Percentiles rank a stretch among this genome's conserved stretches.
phyloP scores from a whole-genome alignment of 2,113 vertebrate species.

The Heptranchias perlo region DNA sequence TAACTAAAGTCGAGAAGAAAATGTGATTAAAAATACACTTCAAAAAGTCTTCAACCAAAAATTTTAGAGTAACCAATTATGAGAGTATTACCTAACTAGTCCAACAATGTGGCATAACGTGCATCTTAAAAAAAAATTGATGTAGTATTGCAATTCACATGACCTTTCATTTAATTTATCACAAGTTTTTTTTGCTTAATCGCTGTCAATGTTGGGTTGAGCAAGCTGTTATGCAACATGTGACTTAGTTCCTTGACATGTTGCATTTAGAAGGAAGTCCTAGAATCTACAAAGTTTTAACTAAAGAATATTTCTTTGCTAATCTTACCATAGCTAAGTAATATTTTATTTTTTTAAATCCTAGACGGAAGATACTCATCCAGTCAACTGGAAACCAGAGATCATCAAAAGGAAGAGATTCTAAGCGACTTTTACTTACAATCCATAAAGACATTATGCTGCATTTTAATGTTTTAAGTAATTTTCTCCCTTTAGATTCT shows the following conservation, averaged over 20 bases:
- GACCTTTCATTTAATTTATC: background rate
- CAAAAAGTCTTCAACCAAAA: background rate
- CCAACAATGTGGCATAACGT: background rate
- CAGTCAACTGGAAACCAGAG: constrained; percentile 97
- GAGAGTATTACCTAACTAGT: background rate
- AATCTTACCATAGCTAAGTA: background rate
- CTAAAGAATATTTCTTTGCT: background rate
- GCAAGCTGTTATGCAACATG: background rate
- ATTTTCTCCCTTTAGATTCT: constrained; percentile 50
- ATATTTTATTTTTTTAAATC: constrained; percentile 44
- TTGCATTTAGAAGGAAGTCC: background rate
- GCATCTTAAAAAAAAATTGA: background rate
- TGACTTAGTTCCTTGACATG: background rate
- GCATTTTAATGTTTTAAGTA: constrained; percentile 55
- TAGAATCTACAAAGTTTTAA: background rate
- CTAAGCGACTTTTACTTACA: constrained; percentile 56
- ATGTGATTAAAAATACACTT: background rate
- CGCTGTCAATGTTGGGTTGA: background rate
- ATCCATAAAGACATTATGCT: constrained; percentile 51
- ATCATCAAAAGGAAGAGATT: constrained; percentile 97
- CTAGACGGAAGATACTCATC: constrained; percentile 94
- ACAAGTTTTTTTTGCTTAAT: background rate
- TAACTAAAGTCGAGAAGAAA: background rate
- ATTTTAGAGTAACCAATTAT: background rate
- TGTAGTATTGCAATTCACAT: background rate